Evolutionary conservation across 2,797 vertebrate genomes (phyloP).

Genomic region (Halcyon badia): DNA sequence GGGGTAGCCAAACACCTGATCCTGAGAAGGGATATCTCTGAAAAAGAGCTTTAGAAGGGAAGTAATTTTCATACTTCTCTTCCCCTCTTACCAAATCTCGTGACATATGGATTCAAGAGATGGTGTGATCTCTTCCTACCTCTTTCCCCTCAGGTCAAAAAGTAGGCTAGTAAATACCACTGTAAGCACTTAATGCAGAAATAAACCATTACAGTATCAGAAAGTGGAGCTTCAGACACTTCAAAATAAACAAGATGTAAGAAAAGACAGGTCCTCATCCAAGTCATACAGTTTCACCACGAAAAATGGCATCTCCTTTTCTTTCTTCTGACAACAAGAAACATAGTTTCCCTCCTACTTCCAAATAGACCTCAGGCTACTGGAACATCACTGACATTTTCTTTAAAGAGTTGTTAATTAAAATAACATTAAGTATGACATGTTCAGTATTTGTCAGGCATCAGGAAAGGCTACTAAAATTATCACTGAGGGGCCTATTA

Average conservation of each 20-base stretch:
- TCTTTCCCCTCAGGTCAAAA: constrained; percentile 1
- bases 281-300: not conserved
- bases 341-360: not conserved
- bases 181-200: constrained; percentile 8
- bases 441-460: constrained; percentile 78
- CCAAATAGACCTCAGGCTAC: constrained; percentile 56
- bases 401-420: constrained; percentile 82
- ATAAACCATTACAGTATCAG: not conserved
- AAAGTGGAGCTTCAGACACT: not conserved
- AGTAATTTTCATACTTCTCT: not conserved
- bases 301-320: not conserved
- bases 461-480: constrained; percentile 72
- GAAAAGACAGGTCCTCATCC: not conserved
- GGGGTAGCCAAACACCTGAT: not conserved
- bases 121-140: not conserved
- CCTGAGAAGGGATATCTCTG: not conserved
- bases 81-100: not conserved
- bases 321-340: constrained; percentile 1
- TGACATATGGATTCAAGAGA: not conserved
- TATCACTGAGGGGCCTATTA: constrained; percentile 79
- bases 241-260: not conserved
- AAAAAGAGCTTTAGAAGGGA: not conserved
- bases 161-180: constrained; percentile 24
- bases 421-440: constrained; percentile 78
- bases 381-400: constrained; percentile 80